Conservation (phyloP, 2,113 vertebrate species). For the Serinus canaria region DNA sequence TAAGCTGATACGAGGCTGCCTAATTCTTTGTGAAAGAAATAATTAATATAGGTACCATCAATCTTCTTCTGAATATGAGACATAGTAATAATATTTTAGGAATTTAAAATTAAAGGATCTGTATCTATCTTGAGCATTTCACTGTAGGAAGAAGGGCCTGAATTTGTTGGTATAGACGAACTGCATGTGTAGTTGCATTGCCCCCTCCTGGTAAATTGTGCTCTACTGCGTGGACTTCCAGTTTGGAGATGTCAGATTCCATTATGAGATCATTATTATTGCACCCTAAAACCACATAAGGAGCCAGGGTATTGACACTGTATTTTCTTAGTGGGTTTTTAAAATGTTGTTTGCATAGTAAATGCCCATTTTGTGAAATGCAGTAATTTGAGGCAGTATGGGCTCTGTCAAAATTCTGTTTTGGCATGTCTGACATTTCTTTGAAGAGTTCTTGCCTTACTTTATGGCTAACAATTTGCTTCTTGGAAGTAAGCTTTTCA, state of each 20-base stretch:
- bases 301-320: neutral
- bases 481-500: neutral
- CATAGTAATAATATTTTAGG: neutral
- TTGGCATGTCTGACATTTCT: neutral
- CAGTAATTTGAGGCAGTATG: neutral
- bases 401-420: neutral
- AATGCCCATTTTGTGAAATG: neutral
- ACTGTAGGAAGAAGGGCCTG: neutral
- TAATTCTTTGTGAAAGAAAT: neutral
- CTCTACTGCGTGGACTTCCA: neutral
- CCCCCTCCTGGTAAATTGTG: conserved; percentile 52
- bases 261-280: neutral
- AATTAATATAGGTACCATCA: neutral
- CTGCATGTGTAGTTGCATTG: conserved; percentile 42
- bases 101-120: neutral
- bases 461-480: neutral
- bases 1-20: neutral
- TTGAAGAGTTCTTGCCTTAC: neutral
- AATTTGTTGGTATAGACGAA: neutral
- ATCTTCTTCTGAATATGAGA: neutral
- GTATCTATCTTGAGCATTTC: neutral
- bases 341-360: neutral
- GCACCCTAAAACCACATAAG: neutral
- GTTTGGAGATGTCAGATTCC: neutral
- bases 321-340: neutral